phyloP scores from a whole-genome alignment of 2,113 vertebrate genomes.

The Oncorhynchus keta region DNA sequence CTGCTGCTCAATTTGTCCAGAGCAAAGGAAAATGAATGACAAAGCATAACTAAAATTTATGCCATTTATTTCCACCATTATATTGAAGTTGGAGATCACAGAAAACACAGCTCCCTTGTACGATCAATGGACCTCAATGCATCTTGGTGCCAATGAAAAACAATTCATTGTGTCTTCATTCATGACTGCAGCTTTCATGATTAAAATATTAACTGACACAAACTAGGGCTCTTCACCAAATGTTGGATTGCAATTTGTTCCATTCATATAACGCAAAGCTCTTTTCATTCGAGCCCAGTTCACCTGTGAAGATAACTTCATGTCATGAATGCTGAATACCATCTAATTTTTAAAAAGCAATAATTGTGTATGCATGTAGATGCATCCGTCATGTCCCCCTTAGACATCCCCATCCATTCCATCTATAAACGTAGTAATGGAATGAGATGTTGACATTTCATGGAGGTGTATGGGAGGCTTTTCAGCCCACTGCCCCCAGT shows the following conservation, averaged over 20 bases:
- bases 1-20: not conserved
- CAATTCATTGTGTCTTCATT: not conserved
- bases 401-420: not conserved
- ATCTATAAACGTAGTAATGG: conserved; percentile 10
- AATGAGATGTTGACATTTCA: conserved; percentile 5
- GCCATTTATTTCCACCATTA: not conserved
- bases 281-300: not conserved
- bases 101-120: not conserved
- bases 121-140: not conserved
- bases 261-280: too few relatives aligned
- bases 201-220: not conserved
- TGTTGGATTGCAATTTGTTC: not conserved
- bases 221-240: too few relatives aligned
- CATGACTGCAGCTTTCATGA: not conserved
- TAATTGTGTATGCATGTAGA: too few relatives aligned
- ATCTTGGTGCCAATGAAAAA: not conserved
- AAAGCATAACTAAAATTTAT: not conserved
- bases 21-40: not conserved
- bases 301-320: not conserved
- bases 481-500: too few relatives aligned
- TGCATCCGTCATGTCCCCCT: too few relatives aligned
- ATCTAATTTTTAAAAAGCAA: not conserved
- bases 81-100: not conserved
- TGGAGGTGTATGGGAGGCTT: not conserved
- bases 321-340: not conserved